A percentile compares a stretch with the other conserved stretches of the same genome.
Evolutionary conservation across 2,113 vertebrate species (phyloP).

Genomic region (Piaya cayana): DNA sequence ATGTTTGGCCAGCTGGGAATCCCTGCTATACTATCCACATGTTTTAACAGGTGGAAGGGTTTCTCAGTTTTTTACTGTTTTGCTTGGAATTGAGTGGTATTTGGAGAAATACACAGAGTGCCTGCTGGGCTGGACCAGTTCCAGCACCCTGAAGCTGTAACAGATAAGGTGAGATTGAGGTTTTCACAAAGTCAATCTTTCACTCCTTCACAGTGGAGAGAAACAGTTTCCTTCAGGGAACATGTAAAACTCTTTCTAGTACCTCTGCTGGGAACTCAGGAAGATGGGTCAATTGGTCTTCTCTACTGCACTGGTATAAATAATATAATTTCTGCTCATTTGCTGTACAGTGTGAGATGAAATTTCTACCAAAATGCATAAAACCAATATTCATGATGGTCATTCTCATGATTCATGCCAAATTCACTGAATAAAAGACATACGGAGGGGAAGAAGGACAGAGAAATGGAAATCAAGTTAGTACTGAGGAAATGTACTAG

Average conservation of each 20-base stretch:
- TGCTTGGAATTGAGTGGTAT: background rate
- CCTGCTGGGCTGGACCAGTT: background rate
- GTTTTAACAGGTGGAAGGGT: conserved; percentile 3
- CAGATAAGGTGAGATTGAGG: background rate
- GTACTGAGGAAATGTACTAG: background rate
- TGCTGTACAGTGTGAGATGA: background rate
- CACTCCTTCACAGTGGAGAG: background rate
- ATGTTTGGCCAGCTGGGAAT: background rate
- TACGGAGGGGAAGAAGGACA: background rate
- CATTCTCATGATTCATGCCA: background rate
- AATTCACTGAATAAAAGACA: background rate
- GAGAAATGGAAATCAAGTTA: background rate
- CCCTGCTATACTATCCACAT: background rate
- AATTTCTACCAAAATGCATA: background rate
- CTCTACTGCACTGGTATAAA: background rate
- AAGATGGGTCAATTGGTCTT: background rate
- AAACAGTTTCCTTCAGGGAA: background rate
- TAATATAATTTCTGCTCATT: background rate
- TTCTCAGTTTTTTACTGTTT: background rate
- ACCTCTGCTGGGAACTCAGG: background rate
- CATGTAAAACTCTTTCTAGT: background rate
- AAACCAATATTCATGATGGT: background rate
- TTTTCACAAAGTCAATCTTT: background rate
- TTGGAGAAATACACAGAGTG: background rate
- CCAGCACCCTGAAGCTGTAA: background rate